Evolutionary conservation across 1,140 invertebrate genomes (phyloP).

Genomic region (Drosophila asahinai): DNA sequence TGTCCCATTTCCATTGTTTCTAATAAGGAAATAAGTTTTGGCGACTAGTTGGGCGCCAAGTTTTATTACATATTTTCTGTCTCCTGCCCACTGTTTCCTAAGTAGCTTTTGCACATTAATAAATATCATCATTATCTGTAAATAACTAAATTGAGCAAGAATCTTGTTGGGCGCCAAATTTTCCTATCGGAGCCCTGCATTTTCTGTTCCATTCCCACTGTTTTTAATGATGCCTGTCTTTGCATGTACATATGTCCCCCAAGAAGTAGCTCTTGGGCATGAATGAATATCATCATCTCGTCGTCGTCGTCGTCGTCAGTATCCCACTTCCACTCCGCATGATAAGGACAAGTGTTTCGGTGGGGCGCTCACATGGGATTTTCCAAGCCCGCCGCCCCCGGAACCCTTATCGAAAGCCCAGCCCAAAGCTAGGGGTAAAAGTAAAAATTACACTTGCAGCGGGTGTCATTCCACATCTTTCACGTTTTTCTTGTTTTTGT

Average conservation of each 20-base stretch:
- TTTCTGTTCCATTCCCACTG: constrained; percentile 13
- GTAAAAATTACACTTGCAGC: constrained; percentile 71
- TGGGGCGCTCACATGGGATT: constrained; percentile 54
- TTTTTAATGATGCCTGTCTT: constrained; percentile 20
- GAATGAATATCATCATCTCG: constrained; percentile 77
- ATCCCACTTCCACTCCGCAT: constrained; percentile 22
- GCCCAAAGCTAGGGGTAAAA: constrained; percentile 61
- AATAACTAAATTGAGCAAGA: background rate
- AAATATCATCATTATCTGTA: background rate
- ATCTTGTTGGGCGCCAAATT: no score
- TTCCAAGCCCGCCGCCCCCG: constrained; percentile 16
- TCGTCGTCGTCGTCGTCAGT: constrained; percentile 19
- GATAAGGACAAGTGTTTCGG: constrained; percentile 63
- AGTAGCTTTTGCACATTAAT: background rate
- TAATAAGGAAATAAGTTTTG: no score
- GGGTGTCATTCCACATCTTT: constrained; percentile 16
- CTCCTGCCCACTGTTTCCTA: background rate
- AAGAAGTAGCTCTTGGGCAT: constrained; percentile 78
- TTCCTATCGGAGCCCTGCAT: background rate
- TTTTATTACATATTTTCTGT: background rate
- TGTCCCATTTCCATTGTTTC: no score
- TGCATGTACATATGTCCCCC: constrained; percentile 50
- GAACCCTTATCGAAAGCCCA: constrained; percentile 24
- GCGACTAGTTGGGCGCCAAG: background rate
- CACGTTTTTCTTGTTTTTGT: constrained; percentile 24